phyloP scores from a whole-genome alignment of 2,888 invertebrate genomes.

The Imbricaverruca yamaguchii region DNA sequence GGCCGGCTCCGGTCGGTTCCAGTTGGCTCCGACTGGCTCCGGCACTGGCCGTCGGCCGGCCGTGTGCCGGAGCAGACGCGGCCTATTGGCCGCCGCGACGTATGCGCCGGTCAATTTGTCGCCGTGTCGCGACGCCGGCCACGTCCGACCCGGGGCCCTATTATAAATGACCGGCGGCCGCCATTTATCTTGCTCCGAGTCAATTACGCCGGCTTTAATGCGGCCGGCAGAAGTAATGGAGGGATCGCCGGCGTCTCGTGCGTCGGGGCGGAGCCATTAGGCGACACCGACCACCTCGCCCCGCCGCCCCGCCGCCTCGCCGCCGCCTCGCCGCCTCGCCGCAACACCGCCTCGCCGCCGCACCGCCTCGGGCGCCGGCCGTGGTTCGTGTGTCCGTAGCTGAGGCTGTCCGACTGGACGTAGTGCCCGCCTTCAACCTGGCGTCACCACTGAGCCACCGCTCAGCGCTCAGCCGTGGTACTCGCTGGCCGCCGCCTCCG shows the following conservation, averaged over 20 bases:
- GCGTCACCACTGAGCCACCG: too few relatives aligned
- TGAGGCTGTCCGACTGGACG: too few relatives aligned
- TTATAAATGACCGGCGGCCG: slow-evolving; percentile 9
- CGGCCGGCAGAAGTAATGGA: slow-evolving; percentile 12
- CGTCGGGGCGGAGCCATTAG: neutral
- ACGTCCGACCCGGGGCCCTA: neutral
- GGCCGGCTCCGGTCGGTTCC: neutral
- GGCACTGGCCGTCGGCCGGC: neutral
- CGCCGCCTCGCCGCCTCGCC: too few relatives aligned
- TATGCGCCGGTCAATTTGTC: neutral
- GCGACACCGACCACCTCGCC: too few relatives aligned
- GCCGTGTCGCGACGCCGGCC: neutral
- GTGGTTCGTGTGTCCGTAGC: too few relatives aligned
- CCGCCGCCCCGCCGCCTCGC: too few relatives aligned
- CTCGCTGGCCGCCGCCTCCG: too few relatives aligned
- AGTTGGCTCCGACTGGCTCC: neutral
- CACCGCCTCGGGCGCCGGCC: too few relatives aligned
- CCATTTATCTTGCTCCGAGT: slow-evolving; percentile 21
- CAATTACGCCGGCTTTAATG: slow-evolving; percentile 19
- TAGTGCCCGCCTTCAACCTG: too few relatives aligned
- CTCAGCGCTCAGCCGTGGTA: too few relatives aligned
- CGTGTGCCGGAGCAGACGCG: too few relatives aligned
- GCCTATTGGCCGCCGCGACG: neutral
- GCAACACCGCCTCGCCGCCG: too few relatives aligned
- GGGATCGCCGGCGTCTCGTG: neutral